Evolutionary conservation across 2,797 vertebrate genomes (phyloP).

Genomic region (Eurystomus glaucurus): DNA sequence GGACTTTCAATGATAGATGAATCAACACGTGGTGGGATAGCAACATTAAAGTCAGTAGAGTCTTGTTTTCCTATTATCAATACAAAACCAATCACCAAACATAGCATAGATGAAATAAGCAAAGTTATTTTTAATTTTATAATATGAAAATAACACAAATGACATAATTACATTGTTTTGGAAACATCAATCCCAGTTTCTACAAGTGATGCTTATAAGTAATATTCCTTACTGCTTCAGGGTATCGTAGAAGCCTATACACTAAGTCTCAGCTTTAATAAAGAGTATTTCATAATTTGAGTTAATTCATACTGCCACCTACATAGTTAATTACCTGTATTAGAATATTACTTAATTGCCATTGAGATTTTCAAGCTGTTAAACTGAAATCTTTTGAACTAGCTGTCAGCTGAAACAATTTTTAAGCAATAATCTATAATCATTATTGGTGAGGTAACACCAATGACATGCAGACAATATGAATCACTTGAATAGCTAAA

Average conservation of each 20-base stretch:
- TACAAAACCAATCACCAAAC: background rate
- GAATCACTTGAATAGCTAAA: slow-evolving; percentile 4
- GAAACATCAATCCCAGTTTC: background rate
- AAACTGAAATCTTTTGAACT: slow-evolving; percentile 41
- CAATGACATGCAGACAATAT: background rate
- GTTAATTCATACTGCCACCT: slow-evolving; percentile 6
- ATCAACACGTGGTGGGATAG: background rate
- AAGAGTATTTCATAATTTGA: background rate
- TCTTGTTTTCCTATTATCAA: background rate
- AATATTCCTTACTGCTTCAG: background rate
- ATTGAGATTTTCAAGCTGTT: slow-evolving; percentile 17
- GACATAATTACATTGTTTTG: background rate
- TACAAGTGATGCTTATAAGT: background rate
- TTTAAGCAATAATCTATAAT: slow-evolving; percentile 24
- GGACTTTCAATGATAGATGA: background rate
- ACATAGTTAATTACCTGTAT: slow-evolving; percentile 34
- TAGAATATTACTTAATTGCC: slow-evolving; percentile 49
- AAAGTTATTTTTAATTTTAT: background rate
- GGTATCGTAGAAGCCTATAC: background rate
- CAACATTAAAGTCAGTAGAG: background rate
- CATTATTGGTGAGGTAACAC: background rate
- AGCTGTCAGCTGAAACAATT: slow-evolving; percentile 32
- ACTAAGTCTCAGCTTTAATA: background rate
- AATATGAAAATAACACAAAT: background rate
- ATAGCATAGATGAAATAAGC: background rate